Evolutionary conservation across 1,140 invertebrate genomes (phyloP).

Genomic region (Sipha flava): DNA sequence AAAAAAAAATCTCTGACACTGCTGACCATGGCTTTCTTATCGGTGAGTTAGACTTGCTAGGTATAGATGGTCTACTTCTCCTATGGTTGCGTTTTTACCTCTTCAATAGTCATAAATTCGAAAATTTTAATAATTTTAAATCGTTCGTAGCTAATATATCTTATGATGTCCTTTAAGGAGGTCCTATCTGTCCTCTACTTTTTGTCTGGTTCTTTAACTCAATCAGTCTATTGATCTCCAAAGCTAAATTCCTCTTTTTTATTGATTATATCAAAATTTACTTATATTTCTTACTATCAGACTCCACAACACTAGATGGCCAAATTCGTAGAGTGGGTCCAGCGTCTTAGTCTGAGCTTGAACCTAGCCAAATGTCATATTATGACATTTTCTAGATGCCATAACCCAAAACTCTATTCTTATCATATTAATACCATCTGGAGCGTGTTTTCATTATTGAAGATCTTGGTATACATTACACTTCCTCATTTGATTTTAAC

Average conservation of each 20-base stretch:
- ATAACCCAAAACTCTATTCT: background rate
- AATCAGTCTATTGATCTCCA: too few species aligned
- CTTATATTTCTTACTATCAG: background rate
- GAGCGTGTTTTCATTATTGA: background rate
- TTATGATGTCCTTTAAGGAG: too few species aligned
- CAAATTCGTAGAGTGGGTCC: background rate
- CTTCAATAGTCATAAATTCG: too few species aligned
- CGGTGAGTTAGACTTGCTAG: background rate
- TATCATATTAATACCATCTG: background rate
- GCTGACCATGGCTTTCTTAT: background rate
- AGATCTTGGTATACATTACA: background rate
- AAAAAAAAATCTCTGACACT: too few species aligned
- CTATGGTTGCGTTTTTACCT: background rate
- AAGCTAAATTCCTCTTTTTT: background rate
- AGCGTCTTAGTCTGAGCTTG: background rate
- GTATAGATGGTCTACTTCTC: background rate
- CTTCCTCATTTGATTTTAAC: background rate
- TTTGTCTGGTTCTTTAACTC: too few species aligned
- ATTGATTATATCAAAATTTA: background rate
- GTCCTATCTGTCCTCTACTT: too few species aligned
- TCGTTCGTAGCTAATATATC: too few species aligned
- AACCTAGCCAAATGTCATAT: background rate
- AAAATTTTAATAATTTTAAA: too few species aligned
- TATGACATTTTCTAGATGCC: background rate
- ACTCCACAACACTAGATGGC: background rate